Percentiles rank a stretch among this genome's conserved stretches.
Conservation (phyloP, 1,140 invertebrate species). For the Drosophila littoralis region DNA sequence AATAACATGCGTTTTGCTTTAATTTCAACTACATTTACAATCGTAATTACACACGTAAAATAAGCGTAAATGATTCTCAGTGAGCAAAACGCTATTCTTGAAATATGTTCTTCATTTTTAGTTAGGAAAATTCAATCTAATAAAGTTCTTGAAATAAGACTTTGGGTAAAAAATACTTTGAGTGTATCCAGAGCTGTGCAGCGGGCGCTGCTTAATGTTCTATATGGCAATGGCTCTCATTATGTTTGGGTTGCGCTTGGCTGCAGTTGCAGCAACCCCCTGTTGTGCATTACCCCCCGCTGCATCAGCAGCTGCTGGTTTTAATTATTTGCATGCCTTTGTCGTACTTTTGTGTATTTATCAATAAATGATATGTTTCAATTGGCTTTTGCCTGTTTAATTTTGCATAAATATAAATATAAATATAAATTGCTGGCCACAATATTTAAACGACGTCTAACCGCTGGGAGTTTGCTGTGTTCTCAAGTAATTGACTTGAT, state of each 20-base stretch:
- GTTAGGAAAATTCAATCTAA: no score
- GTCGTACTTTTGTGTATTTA: constrained; percentile 35
- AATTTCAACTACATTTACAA: no score
- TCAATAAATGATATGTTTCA: constrained; percentile 59
- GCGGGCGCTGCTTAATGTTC: constrained; percentile 19
- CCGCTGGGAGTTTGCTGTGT: constrained; percentile 1
- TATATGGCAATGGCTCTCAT: constrained; percentile 50
- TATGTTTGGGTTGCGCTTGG: constrained; percentile 75
- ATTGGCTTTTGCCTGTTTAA: constrained; percentile 48
- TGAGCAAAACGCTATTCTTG: no score
- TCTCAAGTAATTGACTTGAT: constrained; percentile 43
- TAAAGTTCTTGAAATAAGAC: no score
- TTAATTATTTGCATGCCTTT: constrained; percentile 65
- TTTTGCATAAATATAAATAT: constrained; percentile 16
- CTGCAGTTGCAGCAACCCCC: constrained; percentile 41
- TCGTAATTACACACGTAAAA: no score
- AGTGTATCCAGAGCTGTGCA: constrained; percentile 55
- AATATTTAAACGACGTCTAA: neutral
- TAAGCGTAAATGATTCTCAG: no score
- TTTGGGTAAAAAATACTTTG: neutral
- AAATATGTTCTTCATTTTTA: no score
- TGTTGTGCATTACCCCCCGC: neutral
- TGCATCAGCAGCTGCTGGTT: neutral
- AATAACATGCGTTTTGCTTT: no score
- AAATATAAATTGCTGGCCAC: neutral